Percentiles rank a stretch among this genome's conserved stretches.
Conservation (phyloP, 2,888 invertebrate species). For the Apodemia hepburni region DNA sequence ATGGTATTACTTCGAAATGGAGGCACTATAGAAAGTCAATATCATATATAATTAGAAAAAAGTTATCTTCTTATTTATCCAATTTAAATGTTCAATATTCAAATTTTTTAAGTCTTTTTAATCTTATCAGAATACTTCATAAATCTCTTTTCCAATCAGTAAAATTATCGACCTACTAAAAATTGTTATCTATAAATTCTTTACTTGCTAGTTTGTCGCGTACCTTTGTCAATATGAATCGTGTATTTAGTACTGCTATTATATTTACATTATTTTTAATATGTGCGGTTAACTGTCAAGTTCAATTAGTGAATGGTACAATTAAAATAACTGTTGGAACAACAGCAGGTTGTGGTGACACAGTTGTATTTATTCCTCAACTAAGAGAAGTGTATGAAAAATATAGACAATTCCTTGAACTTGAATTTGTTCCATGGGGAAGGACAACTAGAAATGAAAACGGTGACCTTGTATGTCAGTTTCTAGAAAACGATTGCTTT, state of each 20-base stretch:
- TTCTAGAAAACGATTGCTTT: conserved; percentile 54
- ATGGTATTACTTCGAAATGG: too few species aligned
- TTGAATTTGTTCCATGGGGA: conserved; percentile 70
- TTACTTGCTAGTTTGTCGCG: not conserved
- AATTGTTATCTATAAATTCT: not conserved
- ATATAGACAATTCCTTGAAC: conserved; percentile 51
- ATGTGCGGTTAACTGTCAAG: not conserved
- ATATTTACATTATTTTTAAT: not conserved
- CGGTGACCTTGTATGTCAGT: conserved; percentile 51
- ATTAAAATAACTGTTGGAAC: conserved; percentile 56
- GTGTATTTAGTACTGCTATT: not conserved
- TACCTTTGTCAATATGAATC: not conserved
- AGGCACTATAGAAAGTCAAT: too few species aligned
- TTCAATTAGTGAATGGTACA: conserved; percentile 32
- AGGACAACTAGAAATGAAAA: conserved; percentile 43
- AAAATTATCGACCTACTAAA: conserved; percentile 3
- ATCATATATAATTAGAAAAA: too few species aligned
- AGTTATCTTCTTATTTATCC: too few species aligned
- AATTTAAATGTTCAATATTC: too few species aligned
- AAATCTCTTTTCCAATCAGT: not conserved
- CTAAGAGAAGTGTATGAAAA: conserved; percentile 46
- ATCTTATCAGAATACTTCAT: conserved; percentile 1
- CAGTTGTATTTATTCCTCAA: conserved; percentile 50
- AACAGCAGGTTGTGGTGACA: conserved; percentile 57
- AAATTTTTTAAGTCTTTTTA: not conserved